Evolutionary conservation across 2,888 invertebrate species (phyloP).

Genomic region (Graphium colonna): DNA sequence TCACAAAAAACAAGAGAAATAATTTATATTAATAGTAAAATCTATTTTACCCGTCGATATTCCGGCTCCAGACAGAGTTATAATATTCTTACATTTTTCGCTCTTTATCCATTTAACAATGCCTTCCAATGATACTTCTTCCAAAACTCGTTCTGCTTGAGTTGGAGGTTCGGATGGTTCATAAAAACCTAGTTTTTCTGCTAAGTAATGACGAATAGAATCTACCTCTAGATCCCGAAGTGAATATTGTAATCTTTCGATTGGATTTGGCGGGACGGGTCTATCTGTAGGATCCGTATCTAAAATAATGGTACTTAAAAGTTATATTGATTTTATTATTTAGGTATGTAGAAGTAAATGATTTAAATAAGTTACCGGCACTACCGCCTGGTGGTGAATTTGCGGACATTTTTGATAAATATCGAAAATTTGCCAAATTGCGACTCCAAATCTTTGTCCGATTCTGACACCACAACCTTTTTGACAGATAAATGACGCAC

Average conservation of each 20-base stretch:
- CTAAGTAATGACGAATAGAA: slow-evolving; percentile 82
- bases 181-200: slow-evolving; percentile 82
- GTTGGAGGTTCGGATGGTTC: slow-evolving; percentile 60
- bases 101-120: slow-evolving; percentile 89
- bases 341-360: background rate
- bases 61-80: slow-evolving; percentile 97
- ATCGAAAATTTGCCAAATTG: slow-evolving; percentile 51
- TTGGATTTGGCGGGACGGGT: slow-evolving; percentile 61
- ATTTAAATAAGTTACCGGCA: slow-evolving; percentile 49
- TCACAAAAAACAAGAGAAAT: too few relatives aligned
- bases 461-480: slow-evolving; percentile 50
- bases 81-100: slow-evolving; percentile 89
- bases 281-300: slow-evolving; percentile 47
- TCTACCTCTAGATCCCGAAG: slow-evolving; percentile 80
- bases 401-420: slow-evolving; percentile 66
- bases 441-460: slow-evolving; percentile 64
- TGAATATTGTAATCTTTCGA: slow-evolving; percentile 55
- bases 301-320: slow-evolving; percentile 36
- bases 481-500: slow-evolving; percentile 59
- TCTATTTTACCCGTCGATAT: slow-evolving; percentile 93
- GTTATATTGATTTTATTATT: background rate
- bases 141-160: slow-evolving; percentile 75
- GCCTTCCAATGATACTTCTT: slow-evolving; percentile 86
- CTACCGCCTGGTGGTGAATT: slow-evolving; percentile 71
- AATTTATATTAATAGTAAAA: background rate